Percentiles rank a stretch among this genome's conserved stretches.
Conservation (phyloP, 2,888 invertebrate species). For the Isotomurus palustris region DNA sequence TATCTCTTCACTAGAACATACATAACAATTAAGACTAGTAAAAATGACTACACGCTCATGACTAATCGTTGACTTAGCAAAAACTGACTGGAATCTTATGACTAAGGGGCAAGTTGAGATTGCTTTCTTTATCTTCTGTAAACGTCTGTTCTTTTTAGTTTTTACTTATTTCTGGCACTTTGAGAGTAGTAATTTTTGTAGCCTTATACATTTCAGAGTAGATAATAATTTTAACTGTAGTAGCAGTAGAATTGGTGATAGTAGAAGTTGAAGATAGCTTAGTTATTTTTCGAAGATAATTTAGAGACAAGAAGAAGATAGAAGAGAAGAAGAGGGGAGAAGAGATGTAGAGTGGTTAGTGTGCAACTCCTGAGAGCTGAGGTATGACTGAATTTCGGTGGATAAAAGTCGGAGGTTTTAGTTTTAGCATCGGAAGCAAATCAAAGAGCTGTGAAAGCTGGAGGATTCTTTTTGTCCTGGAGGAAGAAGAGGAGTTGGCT, state of each 20-base stretch:
- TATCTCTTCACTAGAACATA: no score
- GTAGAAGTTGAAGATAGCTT: not conserved
- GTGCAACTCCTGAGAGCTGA: conserved; percentile 34
- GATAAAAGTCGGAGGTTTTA: not conserved
- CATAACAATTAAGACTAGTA: not conserved
- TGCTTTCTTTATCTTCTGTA: not conserved
- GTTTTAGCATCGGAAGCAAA: conserved; percentile 9
- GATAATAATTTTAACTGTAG: no score
- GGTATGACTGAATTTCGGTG: conserved; percentile 41
- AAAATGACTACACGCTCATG: not conserved
- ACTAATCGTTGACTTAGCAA: not conserved
- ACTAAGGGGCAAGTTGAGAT: conserved; percentile 1
- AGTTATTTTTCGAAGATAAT: not conserved
- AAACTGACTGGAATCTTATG: no score
- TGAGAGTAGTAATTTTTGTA: no score
- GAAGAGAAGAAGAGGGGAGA: not conserved
- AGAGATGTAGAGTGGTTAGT: not conserved
- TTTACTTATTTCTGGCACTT: not conserved
- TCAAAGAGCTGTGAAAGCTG: conserved; percentile 7
- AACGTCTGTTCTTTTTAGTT: not conserved
- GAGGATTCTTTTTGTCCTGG: not conserved
- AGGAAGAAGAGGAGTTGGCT: conserved; percentile 1
- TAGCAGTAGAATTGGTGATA: not conserved
- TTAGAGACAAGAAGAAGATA: not conserved
- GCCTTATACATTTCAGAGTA: no score